A percentile compares a stretch with the other conserved stretches of the same genome.
Evolutionary conservation across 2,888 invertebrate species (phyloP).

Genomic region (Leptarthrus brevirostris): DNA sequence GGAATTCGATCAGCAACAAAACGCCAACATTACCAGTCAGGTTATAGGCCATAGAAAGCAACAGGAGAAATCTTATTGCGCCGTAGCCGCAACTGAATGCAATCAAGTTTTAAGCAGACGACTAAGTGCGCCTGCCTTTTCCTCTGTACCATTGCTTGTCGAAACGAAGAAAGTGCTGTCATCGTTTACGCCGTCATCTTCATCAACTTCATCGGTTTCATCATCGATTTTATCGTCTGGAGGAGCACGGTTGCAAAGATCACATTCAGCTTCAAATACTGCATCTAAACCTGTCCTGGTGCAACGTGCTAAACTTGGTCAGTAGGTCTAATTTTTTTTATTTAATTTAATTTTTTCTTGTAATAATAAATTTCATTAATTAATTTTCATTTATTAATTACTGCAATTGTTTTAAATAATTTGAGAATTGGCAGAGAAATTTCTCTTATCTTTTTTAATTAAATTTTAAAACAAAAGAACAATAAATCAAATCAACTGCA

Average conservation of each 20-base stretch:
- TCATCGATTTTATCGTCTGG: conserved; percentile 13
- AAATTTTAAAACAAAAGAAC: no score
- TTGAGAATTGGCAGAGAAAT: no score
- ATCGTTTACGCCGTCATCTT: conserved; percentile 12
- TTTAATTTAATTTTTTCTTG: neutral
- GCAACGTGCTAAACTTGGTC: conserved; percentile 21
- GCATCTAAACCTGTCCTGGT: conserved; percentile 1
- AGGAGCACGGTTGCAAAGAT: conserved; percentile 23
- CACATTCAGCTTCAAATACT: conserved; percentile 22
- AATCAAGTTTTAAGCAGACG: conserved; percentile 14
- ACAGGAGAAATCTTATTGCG: conserved; percentile 16
- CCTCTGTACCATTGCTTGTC: conserved; percentile 9
- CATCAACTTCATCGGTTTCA: neutral
- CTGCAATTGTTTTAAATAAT: no score
- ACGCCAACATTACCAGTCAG: conserved; percentile 9
- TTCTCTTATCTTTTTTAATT: no score
- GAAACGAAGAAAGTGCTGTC: conserved; percentile 26
- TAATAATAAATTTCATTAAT: no score
- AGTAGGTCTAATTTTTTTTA: conserved; percentile 36
- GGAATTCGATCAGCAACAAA: conserved; percentile 6
- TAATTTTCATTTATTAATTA: no score
- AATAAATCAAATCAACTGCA: no score
- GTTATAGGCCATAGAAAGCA: conserved; percentile 22
- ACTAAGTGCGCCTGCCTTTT: conserved; percentile 33
- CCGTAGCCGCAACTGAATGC: neutral